Conservation (phyloP, 2,797 vertebrate species). For the Vultur gryphus region DNA sequence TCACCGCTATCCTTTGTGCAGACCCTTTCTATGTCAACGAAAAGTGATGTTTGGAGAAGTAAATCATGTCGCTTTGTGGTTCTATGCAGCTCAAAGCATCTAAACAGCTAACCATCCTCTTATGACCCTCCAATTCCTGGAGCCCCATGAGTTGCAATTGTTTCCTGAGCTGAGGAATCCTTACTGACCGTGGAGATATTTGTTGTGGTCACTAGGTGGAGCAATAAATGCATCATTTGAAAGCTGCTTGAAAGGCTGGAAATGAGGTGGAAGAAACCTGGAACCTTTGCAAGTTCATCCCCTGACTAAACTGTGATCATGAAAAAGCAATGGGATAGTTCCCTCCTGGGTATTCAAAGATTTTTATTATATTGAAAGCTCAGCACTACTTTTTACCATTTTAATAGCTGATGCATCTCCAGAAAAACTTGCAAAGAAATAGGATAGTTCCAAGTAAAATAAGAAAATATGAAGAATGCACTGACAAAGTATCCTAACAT, state of each 20-base stretch:
- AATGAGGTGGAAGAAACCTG: not conserved
- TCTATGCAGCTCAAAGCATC: not conserved
- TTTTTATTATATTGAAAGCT: not conserved
- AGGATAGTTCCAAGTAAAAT: not conserved
- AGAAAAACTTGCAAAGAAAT: not conserved
- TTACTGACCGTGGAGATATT: not conserved
- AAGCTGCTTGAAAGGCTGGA: not conserved
- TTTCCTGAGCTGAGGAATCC: not conserved
- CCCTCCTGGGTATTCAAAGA: not conserved
- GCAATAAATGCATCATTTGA: not conserved
- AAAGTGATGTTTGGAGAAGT: not conserved
- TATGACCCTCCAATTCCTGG: not conserved
- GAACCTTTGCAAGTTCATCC: not conserved
- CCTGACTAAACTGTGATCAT: not conserved
- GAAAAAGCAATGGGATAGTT: not conserved
- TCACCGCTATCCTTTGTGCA: not conserved
- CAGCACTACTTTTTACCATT: not conserved
- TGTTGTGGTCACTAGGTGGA: not conserved
- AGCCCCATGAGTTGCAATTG: not conserved
- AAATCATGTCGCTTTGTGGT: not conserved
- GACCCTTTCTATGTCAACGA: not conserved
- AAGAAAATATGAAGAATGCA: not conserved
- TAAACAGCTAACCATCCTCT: not conserved
- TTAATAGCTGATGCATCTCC: not conserved
- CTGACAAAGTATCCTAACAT: not conserved